A percentile compares a stretch with the other conserved stretches of the same genome.
Evolutionary conservation across 2,888 invertebrate genomes (phyloP).

Genomic region (Lepas anatifera): DNA sequence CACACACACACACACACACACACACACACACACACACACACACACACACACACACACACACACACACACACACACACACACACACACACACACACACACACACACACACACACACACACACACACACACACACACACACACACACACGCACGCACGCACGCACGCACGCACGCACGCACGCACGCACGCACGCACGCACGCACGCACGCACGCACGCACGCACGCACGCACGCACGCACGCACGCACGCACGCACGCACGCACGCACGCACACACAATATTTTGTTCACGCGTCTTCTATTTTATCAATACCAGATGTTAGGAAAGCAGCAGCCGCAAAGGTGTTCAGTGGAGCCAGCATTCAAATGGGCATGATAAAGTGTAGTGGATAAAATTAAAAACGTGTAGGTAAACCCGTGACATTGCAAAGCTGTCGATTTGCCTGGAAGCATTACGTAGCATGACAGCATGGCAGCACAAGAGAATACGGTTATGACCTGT

Average conservation of each 20-base stretch:
- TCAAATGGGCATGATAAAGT: no score
- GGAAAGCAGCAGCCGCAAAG: no score
- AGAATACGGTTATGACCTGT: no score
- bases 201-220: neutral
- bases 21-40: conserved; percentile 1
- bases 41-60: neutral
- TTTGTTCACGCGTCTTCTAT: no score
- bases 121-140: no score
- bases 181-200: neutral
- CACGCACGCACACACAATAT: neutral
- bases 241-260: neutral
- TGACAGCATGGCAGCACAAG: no score
- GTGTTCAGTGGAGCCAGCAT: no score
- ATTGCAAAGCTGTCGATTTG: no score
- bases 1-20: conserved; percentile 1
- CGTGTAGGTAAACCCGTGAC: no score
- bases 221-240: neutral
- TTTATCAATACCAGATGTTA: no score
- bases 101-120: neutral
- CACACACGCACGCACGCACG: neutral
- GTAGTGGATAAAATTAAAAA: no score
- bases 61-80: neutral
- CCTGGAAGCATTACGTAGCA: no score
- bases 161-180: neutral
- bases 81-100: neutral